Evolutionary conservation across 1,140 invertebrate genomes (phyloP).

Genomic region (Drosophila ohnishii): DNA sequence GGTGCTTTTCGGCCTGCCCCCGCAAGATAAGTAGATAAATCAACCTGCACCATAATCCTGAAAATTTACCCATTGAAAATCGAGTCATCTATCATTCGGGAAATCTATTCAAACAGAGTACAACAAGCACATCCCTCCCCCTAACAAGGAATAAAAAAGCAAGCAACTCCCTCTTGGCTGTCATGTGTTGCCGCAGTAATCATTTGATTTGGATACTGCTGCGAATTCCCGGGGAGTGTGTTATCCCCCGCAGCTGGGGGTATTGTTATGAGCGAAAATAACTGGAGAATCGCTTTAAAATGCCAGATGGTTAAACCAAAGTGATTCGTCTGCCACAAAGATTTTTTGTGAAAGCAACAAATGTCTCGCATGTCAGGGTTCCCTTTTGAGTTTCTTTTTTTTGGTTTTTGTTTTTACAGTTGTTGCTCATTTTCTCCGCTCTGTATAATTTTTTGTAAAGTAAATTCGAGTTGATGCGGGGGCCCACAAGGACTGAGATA

Average conservation of each 20-base stretch:
- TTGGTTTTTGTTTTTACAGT: slow-evolving; percentile 6
- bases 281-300: slow-evolving; percentile 48
- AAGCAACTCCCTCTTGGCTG: slow-evolving; percentile 31
- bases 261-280: slow-evolving; percentile 65
- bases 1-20: slow-evolving; percentile 1
- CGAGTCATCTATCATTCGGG: slow-evolving; percentile 43
- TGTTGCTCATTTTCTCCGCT: slow-evolving; percentile 27
- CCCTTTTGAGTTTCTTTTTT: slow-evolving; percentile 13
- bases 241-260: slow-evolving; percentile 25
- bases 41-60: slow-evolving; percentile 26
- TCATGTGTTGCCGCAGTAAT: slow-evolving; percentile 71
- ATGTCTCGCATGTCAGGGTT: slow-evolving; percentile 45
- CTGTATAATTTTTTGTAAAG: slow-evolving; percentile 22
- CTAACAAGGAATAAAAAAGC: neutral
- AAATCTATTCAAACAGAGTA: slow-evolving; percentile 31
- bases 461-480: slow-evolving; percentile 12
- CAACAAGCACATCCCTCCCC: slow-evolving; percentile 2
- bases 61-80: slow-evolving; percentile 34
- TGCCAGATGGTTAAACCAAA: slow-evolving; percentile 37
- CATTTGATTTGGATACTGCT: slow-evolving; percentile 66
- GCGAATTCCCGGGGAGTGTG: slow-evolving; percentile 34
- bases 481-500: neutral
- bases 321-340: slow-evolving; percentile 23
- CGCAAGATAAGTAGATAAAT: slow-evolving; percentile 30
- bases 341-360: slow-evolving; percentile 42